Evolutionary conservation across 2,888 invertebrate genomes (phyloP).

Genomic region (Pheosia tremula): DNA sequence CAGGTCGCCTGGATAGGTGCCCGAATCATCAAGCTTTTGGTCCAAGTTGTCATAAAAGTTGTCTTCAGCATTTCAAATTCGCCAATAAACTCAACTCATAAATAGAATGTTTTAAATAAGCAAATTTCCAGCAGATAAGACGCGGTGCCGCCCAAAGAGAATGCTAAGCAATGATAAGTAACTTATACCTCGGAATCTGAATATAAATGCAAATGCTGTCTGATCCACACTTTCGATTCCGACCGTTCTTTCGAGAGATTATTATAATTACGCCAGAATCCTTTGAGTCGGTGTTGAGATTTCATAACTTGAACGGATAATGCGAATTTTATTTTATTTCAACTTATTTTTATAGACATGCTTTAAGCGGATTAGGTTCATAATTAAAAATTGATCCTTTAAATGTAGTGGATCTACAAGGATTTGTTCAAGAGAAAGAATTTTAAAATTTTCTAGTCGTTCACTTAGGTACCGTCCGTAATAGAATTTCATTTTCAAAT

Average conservation of each 20-base stretch:
- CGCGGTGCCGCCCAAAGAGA: slow-evolving; percentile 41
- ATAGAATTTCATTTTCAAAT: background rate
- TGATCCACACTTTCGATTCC: slow-evolving; percentile 77
- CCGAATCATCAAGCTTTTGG: too few relatives aligned
- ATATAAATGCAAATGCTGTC: slow-evolving; percentile 78
- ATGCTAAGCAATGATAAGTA: slow-evolving; percentile 70
- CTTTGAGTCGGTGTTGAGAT: slow-evolving; percentile 66
- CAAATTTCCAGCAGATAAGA: slow-evolving; percentile 29
- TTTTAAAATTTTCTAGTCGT: background rate
- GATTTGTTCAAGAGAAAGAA: background rate
- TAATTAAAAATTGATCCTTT: slow-evolving; percentile 4
- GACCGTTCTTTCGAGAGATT: slow-evolving; percentile 73
- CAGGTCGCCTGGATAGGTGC: too few relatives aligned
- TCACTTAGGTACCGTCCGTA: background rate
- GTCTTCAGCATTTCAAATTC: background rate
- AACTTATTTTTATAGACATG: background rate
- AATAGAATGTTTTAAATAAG: slow-evolving; percentile 1
- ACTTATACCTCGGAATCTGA: slow-evolving; percentile 74
- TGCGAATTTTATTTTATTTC: slow-evolving; percentile 29
- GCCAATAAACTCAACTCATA: background rate
- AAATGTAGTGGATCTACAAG: background rate
- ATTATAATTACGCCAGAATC: slow-evolving; percentile 77
- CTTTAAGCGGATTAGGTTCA: slow-evolving; percentile 1
- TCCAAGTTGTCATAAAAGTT: too few relatives aligned
- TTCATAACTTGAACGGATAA: slow-evolving; percentile 63